These are phyloP conservation scores for Podarcis muralis DNA, from an alignment of 2,113 vertebrate species.

Conservation along the genomic window DNA sequence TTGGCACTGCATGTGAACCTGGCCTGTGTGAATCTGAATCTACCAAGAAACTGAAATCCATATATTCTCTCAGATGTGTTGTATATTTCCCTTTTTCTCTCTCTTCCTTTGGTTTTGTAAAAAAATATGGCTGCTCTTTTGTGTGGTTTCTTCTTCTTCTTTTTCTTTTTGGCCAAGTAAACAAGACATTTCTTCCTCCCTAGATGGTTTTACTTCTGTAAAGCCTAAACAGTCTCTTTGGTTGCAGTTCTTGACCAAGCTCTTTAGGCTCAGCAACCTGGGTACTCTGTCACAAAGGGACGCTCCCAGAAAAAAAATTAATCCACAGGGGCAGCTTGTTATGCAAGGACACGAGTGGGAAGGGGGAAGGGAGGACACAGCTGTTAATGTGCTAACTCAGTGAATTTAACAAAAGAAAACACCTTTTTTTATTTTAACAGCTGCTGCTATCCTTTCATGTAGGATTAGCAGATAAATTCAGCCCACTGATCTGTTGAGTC, in stretches of 20 bases:
- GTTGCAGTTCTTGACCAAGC: no score
- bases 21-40: not conserved
- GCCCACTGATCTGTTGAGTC: slow-evolving; percentile 34
- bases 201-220: not conserved
- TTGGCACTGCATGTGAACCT: no score
- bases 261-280: not conserved
- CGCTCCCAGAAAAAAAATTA: accelerated
- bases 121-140: not conserved
- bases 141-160: not conserved
- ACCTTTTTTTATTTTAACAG: slow-evolving; percentile 57
- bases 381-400: slow-evolving; percentile 55
- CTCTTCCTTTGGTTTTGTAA: not conserved
- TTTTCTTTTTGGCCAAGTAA: not conserved
- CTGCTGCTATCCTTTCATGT: slow-evolving; percentile 58
- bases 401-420: slow-evolving; percentile 46
- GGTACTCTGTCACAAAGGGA: not conserved
- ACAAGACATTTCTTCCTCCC: no score
- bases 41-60: not conserved
- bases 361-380: slow-evolving; percentile 42
- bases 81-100: no score
- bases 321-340: not conserved
- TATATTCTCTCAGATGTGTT: not conserved
- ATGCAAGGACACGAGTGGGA: slow-evolving; percentile 30
- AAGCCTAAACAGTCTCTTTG: not conserved
- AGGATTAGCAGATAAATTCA: slow-evolving; percentile 44